These are phyloP conservation scores for Amiota mariae DNA, from an alignment of 2,888 invertebrate genomes.

Conservation along the genomic window DNA sequence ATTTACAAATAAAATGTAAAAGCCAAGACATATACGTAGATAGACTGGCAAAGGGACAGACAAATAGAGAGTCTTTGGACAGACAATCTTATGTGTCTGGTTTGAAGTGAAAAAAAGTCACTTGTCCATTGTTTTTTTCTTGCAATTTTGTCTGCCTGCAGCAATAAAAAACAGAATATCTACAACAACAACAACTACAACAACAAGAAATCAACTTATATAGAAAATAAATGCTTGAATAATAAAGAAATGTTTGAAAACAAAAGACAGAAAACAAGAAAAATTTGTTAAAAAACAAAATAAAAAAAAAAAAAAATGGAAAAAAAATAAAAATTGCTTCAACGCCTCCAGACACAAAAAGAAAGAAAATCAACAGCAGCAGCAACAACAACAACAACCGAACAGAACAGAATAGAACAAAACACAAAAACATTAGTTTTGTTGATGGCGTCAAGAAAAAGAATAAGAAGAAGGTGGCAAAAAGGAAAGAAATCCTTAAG, in stretches of 20 bases:
- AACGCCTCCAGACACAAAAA: not conserved
- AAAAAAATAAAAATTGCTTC: not conserved
- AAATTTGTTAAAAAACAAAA: not conserved
- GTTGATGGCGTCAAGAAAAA: too few relatives aligned
- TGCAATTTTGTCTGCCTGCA: not conserved
- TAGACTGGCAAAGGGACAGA: too few relatives aligned
- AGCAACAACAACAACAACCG: not conserved
- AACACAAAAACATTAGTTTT: too few relatives aligned
- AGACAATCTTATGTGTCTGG: too few relatives aligned
- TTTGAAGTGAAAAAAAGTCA: not conserved
- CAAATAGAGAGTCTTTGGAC: too few relatives aligned
- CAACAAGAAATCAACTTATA: not conserved
- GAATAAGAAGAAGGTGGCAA: not conserved
- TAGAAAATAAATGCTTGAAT: not conserved
- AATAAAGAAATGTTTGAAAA: conserved; percentile 5
- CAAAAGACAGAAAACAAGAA: not conserved
- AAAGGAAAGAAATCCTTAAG: not conserved
- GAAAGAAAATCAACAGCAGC: not conserved
- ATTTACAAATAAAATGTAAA: too few relatives aligned
- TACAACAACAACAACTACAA: too few relatives aligned
- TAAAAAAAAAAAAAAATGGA: not conserved
- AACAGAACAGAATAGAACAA: not conserved
- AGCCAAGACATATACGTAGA: too few relatives aligned
- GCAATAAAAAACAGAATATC: too few relatives aligned
- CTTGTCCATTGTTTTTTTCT: not conserved